Evolutionary conservation across 2,797 vertebrate genomes (phyloP).

Genomic region (Odontamblyopus rebecca): DNA sequence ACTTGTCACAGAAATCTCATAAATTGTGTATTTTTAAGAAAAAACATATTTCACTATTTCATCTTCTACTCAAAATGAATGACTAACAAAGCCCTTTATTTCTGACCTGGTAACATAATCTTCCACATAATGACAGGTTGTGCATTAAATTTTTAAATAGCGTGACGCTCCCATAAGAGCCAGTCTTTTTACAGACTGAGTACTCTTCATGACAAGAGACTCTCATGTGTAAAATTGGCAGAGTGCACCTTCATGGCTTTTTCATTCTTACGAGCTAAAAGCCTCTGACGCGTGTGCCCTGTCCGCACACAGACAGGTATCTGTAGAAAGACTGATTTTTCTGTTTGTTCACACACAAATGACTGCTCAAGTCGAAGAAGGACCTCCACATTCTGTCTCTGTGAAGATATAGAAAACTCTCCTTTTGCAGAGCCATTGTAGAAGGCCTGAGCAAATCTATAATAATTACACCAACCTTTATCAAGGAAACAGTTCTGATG

Average conservation of each 20-base stretch:
- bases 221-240: constrained; percentile 19
- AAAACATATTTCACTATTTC: background rate
- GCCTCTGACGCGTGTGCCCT: constrained; percentile 3
- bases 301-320: constrained; percentile 1
- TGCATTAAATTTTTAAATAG: constrained; percentile 10
- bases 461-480: background rate
- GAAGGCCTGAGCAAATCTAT: background rate
- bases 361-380: background rate
- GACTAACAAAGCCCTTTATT: background rate
- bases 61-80: background rate
- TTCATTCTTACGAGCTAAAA: background rate
- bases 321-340: background rate
- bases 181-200: constrained; percentile 12
- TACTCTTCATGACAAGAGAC: constrained; percentile 14
- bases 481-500: background rate
- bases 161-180: constrained; percentile 2
- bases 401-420: background rate
- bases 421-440: background rate
- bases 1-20: background rate
- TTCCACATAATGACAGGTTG: background rate
- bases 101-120: background rate
- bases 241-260: constrained; percentile 20
- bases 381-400: background rate
- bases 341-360: constrained; percentile 1
- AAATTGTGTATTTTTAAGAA: background rate